A percentile compares a stretch with the other conserved stretches of the same genome.
phyloP scores from a whole-genome alignment of 2,888 invertebrate genomes.

The Eretmocerus hayati region DNA sequence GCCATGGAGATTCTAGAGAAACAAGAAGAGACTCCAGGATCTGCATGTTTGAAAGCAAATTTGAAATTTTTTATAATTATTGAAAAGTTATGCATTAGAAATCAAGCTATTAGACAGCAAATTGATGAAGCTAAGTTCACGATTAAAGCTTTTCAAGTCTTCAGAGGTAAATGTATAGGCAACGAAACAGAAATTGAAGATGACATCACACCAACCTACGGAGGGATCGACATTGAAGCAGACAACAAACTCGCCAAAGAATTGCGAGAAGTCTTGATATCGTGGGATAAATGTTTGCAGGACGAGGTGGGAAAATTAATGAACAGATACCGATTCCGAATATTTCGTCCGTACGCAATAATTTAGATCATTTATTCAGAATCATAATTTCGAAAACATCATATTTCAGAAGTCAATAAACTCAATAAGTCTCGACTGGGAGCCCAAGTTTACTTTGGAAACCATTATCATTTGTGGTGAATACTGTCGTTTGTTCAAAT shows the following conservation, averaged over 20 bases:
- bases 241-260: constrained; percentile 27
- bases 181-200: constrained; percentile 18
- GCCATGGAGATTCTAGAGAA: constrained; percentile 25
- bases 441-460: constrained; percentile 28
- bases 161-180: constrained; percentile 5
- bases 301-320: too few species aligned
- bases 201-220: constrained; percentile 36
- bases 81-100: constrained; percentile 24
- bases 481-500: constrained; percentile 36
- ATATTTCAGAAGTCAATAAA: too few species aligned
- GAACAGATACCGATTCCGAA: too few species aligned
- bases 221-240: constrained; percentile 34
- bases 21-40: constrained; percentile 15
- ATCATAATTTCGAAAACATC: not conserved
- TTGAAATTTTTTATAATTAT: constrained; percentile 35
- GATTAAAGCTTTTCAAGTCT: constrained; percentile 15
- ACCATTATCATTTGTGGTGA: constrained; percentile 36
- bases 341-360: not conserved
- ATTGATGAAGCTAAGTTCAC: constrained; percentile 18
- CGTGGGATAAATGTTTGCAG: constrained; percentile 31
- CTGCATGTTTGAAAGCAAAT: constrained; percentile 29
- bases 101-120: constrained; percentile 16
- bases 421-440: too few species aligned
- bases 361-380: not conserved
- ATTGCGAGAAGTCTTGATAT: constrained; percentile 26